Base-by-base conservation (phyloP, 1,140 invertebrate species). In the Cryptotermes secundus region DNA sequence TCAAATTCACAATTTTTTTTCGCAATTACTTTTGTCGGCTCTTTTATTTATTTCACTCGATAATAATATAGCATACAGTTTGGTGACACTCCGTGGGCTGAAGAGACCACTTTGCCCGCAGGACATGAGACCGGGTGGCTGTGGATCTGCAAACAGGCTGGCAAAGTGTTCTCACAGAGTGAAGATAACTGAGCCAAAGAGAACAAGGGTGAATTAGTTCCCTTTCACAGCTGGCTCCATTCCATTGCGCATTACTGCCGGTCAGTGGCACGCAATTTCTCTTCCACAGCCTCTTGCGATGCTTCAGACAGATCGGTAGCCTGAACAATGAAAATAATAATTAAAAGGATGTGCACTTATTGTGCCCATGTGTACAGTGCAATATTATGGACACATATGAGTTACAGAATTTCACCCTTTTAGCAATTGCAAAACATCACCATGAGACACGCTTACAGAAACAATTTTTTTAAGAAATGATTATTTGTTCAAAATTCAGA, bases 291-390 rank as follows among this genome's bases (percentile, higher is more conserved):
- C 90, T 97, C 96, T 87, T 96, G 94, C 85, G 96, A 96, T 86
- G 96, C 96, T 92, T 97, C 96, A 86, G 96, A 96, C 88, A 96
- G 92, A 90, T 98, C 96, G 88, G 96, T 98, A 88, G 96, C 96
- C 92, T 92, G 86, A n/a, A 87, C 88, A 87, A 85, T 79, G 83
- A 86, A 83, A 86, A 86, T 84, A 84, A 84, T 83, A 84, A 49
- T 35, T 34, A 79, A 81, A 42, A 42, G 16, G 34, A 81, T 36
- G 72, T 81, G 9, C 16, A 42, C 38, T 3, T 0, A 42, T 6
- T 12, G 16, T 42, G 38, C 38, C 38, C 38, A 42, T n/a, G n/a
- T n/a, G n/a, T n/a, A n/a, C n/a, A n/a, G n/a, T n/a, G n/a, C n/a
- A n/a, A n/a, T n/a, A n/a, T n/a, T n/a, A n/a, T n/a, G n/a, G n/a